Conservation (phyloP, 2,113 vertebrate genomes). For the Thamnaconus septentrionalis region DNA sequence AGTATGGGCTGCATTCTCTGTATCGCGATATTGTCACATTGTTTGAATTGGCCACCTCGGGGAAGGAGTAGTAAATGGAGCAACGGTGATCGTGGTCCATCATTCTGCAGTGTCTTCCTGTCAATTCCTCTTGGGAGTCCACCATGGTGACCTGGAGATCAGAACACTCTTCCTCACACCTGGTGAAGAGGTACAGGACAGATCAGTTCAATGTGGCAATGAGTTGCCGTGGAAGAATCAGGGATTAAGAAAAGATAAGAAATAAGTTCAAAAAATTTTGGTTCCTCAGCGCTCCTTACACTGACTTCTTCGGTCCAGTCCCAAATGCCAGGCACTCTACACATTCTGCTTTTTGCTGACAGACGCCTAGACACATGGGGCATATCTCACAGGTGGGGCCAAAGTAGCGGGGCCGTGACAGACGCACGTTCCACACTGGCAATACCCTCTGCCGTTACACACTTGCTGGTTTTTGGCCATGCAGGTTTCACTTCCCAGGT, state of each 20-base stretch:
- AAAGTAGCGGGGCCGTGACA: constrained; percentile 77
- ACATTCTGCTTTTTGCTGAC: constrained; percentile 2
- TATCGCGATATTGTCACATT: not conserved
- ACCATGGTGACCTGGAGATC: constrained; percentile 12
- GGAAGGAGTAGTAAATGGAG: constrained; percentile 9
- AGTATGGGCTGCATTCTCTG: constrained; percentile 14
- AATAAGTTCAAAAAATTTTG: too few relatives aligned
- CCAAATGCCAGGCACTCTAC: constrained; percentile 41
- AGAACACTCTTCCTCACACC: constrained; percentile 30
- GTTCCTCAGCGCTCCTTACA: constrained; percentile 8
- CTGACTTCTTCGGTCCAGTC: constrained; percentile 39
- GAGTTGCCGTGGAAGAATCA: too few relatives aligned
- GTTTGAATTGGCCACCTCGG: not conserved
- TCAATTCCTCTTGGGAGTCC: constrained; percentile 7
- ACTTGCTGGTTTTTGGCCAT: constrained; percentile 77
- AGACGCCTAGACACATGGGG: constrained; percentile 65
- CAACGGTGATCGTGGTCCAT: not conserved
- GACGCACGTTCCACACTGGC: constrained; percentile 81
- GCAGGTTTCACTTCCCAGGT: constrained; percentile 74
- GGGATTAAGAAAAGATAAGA: too few relatives aligned
- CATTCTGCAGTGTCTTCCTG: constrained; percentile 7
- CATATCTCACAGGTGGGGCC: constrained; percentile 85
- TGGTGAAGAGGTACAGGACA: not conserved
- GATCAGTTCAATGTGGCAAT: not conserved
- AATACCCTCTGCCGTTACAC: constrained; percentile 81